These are phyloP conservation scores for Nyctalus aviator DNA, from an alignment of 2,797 vertebrate species.

Conservation along the genomic window DNA sequence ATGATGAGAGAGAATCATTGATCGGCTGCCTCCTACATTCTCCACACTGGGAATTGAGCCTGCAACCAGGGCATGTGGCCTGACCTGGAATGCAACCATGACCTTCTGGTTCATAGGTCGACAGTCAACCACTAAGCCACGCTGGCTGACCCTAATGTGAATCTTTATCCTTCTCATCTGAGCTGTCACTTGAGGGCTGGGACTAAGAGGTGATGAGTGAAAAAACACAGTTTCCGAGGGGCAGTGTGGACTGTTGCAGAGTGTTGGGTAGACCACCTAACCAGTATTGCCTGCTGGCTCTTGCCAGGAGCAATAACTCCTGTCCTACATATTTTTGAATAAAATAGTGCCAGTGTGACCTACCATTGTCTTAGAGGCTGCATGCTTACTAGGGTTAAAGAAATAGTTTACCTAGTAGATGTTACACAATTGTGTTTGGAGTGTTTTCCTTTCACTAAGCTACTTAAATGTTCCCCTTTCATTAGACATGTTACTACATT, in stretches of 20 bases:
- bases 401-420: background rate
- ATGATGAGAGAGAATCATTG: too few relatives aligned
- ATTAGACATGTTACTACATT: background rate
- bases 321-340: background rate
- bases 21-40: too few relatives aligned
- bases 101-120: too few relatives aligned
- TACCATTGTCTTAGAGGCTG: background rate
- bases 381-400: background rate
- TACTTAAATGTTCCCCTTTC: background rate
- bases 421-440: background rate
- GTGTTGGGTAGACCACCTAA: background rate
- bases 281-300: background rate
- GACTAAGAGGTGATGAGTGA: background rate
- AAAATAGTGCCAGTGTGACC: background rate
- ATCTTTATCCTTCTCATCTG: background rate
- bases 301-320: background rate
- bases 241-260: background rate
- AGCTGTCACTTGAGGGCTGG: background rate
- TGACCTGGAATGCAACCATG: too few relatives aligned
- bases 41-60: too few relatives aligned
- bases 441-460: background rate
- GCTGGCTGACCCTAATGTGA: too few relatives aligned
- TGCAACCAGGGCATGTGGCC: too few relatives aligned
- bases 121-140: too few relatives aligned
- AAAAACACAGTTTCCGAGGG: background rate